These are phyloP conservation scores for Zonitis immaculata DNA, from an alignment of 2,888 invertebrate species.

Conservation along the genomic window DNA sequence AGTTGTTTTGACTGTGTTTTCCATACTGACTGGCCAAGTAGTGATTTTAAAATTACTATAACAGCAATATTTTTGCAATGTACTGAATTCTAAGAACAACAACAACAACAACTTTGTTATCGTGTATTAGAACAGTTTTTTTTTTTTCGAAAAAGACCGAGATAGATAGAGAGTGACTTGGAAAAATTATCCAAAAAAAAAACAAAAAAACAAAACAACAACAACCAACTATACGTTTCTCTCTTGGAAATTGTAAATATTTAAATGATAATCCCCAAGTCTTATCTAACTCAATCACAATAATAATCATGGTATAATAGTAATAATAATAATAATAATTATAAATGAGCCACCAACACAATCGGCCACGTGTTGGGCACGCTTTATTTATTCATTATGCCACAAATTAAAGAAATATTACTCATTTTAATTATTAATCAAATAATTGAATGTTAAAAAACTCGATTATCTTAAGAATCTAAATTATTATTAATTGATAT, in stretches of 20 bases:
- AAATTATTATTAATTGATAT: neutral
- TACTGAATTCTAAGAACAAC: constrained; percentile 20
- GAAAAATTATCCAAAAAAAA: no score
- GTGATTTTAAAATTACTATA: constrained; percentile 23
- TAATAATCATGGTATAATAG: neutral
- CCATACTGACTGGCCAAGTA: constrained; percentile 16
- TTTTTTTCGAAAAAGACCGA: neutral
- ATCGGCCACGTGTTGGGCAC: neutral
- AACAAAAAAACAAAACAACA: no score
- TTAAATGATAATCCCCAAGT: neutral
- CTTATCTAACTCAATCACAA: neutral
- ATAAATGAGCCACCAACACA: neutral
- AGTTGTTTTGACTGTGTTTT: constrained; percentile 24
- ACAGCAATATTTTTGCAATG: constrained; percentile 26
- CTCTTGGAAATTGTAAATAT: neutral
- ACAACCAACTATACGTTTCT: no score
- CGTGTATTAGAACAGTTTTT: neutral
- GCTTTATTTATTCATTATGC: neutral
- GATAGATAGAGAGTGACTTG: no score
- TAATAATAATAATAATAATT: neutral
- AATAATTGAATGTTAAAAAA: no score
- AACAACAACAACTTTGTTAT: constrained; percentile 14
- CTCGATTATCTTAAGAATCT: no score
- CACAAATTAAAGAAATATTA: no score
- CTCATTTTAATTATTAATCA: no score